These are phyloP conservation scores for Trichosurus vulpecula DNA, from an alignment of 2,797 vertebrate species.

Conservation along the genomic window DNA sequence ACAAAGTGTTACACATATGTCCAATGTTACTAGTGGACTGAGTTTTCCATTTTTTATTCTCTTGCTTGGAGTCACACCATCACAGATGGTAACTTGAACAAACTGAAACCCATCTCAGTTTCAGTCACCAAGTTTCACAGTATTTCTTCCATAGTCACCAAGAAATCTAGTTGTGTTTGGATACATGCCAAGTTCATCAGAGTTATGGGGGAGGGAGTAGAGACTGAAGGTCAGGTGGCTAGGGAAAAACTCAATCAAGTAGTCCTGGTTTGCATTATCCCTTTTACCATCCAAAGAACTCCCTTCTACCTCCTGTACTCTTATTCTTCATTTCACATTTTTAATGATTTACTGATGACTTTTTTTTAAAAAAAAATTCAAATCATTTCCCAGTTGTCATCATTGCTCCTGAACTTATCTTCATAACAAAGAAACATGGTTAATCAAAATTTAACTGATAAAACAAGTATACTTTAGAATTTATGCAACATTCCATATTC, in stretches of 20 bases:
- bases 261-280: not conserved
- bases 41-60: conserved; percentile 67
- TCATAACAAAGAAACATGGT: not conserved
- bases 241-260: conserved; percentile 35
- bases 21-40: conserved; percentile 55
- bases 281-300: conserved; percentile 19
- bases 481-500: not conserved
- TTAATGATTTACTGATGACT: not conserved
- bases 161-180: conserved; percentile 56
- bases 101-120: conserved; percentile 67
- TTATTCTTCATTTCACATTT: not conserved
- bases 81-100: conserved; percentile 67
- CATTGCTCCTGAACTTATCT: not conserved
- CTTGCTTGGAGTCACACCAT: conserved; percentile 60
- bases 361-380: not conserved
- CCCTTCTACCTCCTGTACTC: conserved; percentile 1
- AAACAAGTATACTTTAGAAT: not conserved
- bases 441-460: not conserved
- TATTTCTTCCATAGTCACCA: conserved; percentile 61
- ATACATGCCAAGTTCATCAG: conserved; percentile 69
- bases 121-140: conserved; percentile 30
- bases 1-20: not conserved
- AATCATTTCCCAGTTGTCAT: not conserved
- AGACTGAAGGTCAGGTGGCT: not conserved
- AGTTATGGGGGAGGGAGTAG: conserved; percentile 19